Base-by-base conservation (phyloP, 2,888 invertebrate genomes). In the Callyntrura sp. region DNA sequence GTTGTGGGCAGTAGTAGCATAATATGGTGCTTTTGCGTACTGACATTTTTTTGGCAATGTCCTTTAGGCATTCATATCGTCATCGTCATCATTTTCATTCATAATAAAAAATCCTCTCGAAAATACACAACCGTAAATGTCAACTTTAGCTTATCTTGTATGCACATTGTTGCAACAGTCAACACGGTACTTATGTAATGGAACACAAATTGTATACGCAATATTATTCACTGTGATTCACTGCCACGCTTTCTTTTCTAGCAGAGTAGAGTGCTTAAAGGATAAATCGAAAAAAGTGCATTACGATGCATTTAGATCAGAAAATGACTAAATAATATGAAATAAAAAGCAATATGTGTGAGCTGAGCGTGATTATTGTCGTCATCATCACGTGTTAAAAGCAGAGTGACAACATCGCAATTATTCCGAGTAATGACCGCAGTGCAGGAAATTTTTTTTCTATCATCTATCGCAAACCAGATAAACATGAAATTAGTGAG, bases 21-120 rank as follows among this genome's bases (percentile, higher is more conserved):
- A 23, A n/a, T 25, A 35, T 28, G 2, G 25, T 65, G 20, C 48
- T 73, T 73, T 9, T 23, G 4, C 25, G 14, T 23, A 28, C 9
- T 73, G 73, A 11, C n/a, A 65, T 65, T 65, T 65, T 65, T 65
- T 65, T 65, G 28, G 35, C 65, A 65, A n/a, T 35, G 14, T 28
- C 25, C 28, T 65, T 35, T 65, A 65, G 65, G 65, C 28, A 65
- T 28, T 65, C 65, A 28, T 28, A 65, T 65, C 65, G 17, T 17
- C 57, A 17, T 57, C 35, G 14, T 65, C 65, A 65, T 28, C 65
- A n/a, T 17, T 57, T 17, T 17, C n/a, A 57, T n/a, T n/a, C 17
- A n/a, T n/a, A 57, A 57, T n/a, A 57, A 17, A n/a, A 57, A 57
- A 0, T 5, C 17, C 14, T 14, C 2, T 28, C n/a, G 12, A 65